Conservation (phyloP, 1,140 invertebrate species). For the Meloidogyne chitwoodi region DNA sequence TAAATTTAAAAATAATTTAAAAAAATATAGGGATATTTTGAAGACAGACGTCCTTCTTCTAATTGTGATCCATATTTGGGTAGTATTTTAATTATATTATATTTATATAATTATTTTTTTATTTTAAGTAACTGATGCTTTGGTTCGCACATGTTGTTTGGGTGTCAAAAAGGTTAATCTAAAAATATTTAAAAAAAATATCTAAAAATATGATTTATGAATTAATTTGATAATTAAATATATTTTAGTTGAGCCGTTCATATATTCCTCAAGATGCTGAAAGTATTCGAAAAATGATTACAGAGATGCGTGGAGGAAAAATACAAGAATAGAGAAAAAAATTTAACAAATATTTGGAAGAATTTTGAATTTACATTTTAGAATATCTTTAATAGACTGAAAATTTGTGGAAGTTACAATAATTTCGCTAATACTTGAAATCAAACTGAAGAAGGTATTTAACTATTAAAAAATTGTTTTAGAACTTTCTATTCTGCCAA, state of each 20-base stretch:
- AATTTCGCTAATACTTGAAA: too few species aligned
- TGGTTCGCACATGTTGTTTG: slow-evolving; percentile 50
- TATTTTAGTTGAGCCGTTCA: slow-evolving; percentile 35
- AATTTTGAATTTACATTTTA: not conserved
- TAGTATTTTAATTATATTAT: not conserved
- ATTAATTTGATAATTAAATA: too few species aligned
- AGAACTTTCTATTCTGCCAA: too few species aligned
- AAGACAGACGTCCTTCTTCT: slow-evolving; percentile 84
- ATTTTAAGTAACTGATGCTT: slow-evolving; percentile 66
- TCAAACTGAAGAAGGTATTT: too few species aligned
- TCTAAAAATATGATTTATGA: too few species aligned
- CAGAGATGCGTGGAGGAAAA: slow-evolving; percentile 25
- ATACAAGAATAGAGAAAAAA: slow-evolving; percentile 29
- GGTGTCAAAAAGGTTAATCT: slow-evolving; percentile 47
- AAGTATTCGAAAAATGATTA: slow-evolving; percentile 41
- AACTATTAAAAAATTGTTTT: too few species aligned
- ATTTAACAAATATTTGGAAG: not conserved
- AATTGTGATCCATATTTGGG: slow-evolving; percentile 76
- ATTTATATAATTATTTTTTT: not conserved
- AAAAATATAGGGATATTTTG: slow-evolving; percentile 75
- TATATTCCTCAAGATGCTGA: slow-evolving; percentile 47
- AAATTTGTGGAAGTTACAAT: too few species aligned
- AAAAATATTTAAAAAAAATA: too few species aligned
- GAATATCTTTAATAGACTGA: too few species aligned
- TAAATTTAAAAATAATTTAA: slow-evolving; percentile 58